Evolutionary conservation across 2,888 invertebrate species (phyloP).

Genomic region (Amaurobius ferox): DNA sequence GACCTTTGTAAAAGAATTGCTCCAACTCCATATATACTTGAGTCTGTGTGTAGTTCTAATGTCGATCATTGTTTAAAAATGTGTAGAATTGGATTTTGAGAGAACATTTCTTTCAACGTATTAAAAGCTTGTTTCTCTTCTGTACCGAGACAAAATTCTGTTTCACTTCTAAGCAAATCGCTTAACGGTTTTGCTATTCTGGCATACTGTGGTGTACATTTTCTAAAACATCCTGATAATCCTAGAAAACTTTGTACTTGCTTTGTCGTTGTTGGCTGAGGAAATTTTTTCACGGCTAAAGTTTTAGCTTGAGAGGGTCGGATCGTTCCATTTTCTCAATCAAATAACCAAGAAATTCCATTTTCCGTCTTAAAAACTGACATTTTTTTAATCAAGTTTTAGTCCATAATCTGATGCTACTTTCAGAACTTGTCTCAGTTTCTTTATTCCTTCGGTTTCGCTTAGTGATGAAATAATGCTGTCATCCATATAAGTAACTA

Average conservation of each 20-base stretch:
- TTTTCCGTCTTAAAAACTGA: neutral
- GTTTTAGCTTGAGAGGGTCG: neutral
- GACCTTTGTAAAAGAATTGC: conserved; percentile 20
- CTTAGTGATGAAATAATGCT: neutral
- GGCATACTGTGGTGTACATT: neutral
- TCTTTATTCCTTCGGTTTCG: neutral
- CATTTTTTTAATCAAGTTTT: neutral
- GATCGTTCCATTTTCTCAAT: neutral
- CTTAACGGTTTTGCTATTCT: neutral
- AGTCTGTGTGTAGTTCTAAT: conserved; percentile 23
- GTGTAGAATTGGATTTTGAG: neutral
- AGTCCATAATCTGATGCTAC: neutral
- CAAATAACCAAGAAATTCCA: neutral
- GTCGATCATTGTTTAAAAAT: neutral
- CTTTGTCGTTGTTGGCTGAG: neutral
- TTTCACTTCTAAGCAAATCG: neutral
- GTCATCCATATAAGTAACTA: conserved; percentile 6
- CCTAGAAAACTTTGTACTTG: neutral
- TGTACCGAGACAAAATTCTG: neutral
- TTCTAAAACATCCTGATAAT: neutral
- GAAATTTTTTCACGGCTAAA: neutral
- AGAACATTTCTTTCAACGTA: neutral
- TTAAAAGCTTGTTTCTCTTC: neutral
- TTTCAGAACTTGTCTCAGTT: neutral
- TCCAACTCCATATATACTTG: conserved; percentile 2